Evolutionary conservation across 1,140 invertebrate genomes (phyloP), one percentile per base, ranked within the genome.

Genomic region (Brachionus paranguensis): DNA sequence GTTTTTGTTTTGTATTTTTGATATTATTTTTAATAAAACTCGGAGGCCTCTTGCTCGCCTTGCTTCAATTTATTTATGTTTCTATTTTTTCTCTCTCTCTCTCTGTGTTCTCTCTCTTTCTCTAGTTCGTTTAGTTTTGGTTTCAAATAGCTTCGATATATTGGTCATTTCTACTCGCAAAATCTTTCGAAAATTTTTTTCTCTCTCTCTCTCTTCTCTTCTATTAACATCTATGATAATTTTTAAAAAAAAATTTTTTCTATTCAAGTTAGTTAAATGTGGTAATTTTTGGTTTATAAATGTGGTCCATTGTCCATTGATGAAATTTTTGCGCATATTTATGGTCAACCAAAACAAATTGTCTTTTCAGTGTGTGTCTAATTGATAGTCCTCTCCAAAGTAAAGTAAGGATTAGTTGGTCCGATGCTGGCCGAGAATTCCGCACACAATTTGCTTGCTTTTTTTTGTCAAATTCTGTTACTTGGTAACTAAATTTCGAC

Each of bases 231-330:
- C 27, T 33, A 72, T n/a, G 17, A 72, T 37, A 72, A 37, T 37
- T 37, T 41, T 7, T 0, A 45, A 5, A 45, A 74, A 43, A 72
- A 17, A 8, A 24, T 43, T 43, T 45, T 70, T n/a, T 43, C 5
- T 17, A 14, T 76, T 76, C 50, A 12, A 76, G 72, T 76, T 76
- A 76, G 72, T 76, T 76, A 76, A 76, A 76, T 76, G 72, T 76
- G 72, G 43, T 76, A 76, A 76, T 76, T 76, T 76, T 76, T 50
- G 43, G 43, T 76, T 74, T 37, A 50, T 50, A 76, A 76, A 76
- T 76, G 72, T 76, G 72, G 72, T 76, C 72, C 72, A 50, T 76
- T 76, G 72, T 76, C 72, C 7, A 50, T 47, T 76, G 43, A 47
- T 76, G 45, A 76, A 43, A 43, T 74, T 43, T 17, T 74, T 43